Conservation (phyloP, 2,113 vertebrate genomes). For the Acrocephalus kingi region DNA sequence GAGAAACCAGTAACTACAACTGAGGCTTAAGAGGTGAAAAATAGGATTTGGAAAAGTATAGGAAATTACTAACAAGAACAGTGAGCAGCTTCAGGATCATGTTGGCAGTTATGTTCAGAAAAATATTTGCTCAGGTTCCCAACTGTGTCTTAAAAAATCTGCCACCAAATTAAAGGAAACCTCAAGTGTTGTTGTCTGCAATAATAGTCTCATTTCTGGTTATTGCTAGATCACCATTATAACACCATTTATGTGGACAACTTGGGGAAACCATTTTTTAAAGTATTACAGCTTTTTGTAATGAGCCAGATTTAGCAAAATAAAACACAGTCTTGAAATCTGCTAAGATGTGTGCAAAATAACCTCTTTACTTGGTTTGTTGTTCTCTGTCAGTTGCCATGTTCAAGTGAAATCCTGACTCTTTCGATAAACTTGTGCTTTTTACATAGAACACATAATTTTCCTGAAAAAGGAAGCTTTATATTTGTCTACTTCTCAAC, state of each 20-base stretch:
- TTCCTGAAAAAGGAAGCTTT: not conserved
- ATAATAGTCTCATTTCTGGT: not conserved
- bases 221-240: not conserved
- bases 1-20: not conserved
- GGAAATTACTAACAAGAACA: not conserved
- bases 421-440: not conserved
- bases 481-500: not conserved
- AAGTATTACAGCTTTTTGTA: not conserved
- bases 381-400: not conserved
- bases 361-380: not conserved
- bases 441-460: not conserved
- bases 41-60: not conserved
- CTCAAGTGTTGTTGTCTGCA: not conserved
- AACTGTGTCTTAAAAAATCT: not conserved
- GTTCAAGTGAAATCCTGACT: not conserved
- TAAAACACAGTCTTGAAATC: not conserved
- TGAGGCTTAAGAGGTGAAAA: not conserved
- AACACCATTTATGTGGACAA: not conserved
- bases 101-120: not conserved
- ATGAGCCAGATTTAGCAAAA: not conserved
- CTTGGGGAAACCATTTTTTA: not conserved
- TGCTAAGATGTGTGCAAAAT: not conserved
- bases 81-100: not conserved
- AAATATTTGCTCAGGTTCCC: not conserved
- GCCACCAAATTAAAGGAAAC: not conserved